phyloP scores from a whole-genome alignment of 2,113 vertebrate species.

The Dicerorhinus sumatrensis region DNA sequence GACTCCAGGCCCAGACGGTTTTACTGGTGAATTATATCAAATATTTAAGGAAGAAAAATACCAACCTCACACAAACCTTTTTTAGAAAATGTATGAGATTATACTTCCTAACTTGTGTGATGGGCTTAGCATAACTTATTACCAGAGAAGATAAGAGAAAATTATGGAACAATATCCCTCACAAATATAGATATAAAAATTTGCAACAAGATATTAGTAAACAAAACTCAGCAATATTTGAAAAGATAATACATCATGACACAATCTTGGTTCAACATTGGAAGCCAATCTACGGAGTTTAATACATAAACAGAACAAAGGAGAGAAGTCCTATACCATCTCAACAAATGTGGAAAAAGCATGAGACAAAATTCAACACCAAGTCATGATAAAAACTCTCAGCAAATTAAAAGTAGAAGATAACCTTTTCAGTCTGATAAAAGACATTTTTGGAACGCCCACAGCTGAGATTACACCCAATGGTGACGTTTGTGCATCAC shows the following conservation, averaged over 20 bases:
- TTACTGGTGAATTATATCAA: conserved; percentile 36
- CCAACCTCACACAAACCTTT: neutral
- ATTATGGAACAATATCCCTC: neutral
- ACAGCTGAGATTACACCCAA: neutral
- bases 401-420: conserved; percentile 9
- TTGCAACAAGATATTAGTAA: neutral
- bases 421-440: conserved; percentile 17
- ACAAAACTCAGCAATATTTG: neutral
- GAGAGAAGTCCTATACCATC: neutral
- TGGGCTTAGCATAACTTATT: neutral
- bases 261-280: neutral
- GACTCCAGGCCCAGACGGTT: neutral
- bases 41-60: conserved; percentile 15
- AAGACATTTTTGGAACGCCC: neutral
- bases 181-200: neutral
- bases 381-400: neutral
- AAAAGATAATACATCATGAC: neutral
- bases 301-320: neutral
- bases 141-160: neutral
- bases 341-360: neutral
- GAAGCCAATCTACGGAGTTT: neutral
- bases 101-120: neutral
- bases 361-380: neutral
- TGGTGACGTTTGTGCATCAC: neutral
- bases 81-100: neutral